Evolutionary conservation across 2,113 vertebrate genomes (phyloP).

Genomic region (Eretmochelys imbricata): DNA sequence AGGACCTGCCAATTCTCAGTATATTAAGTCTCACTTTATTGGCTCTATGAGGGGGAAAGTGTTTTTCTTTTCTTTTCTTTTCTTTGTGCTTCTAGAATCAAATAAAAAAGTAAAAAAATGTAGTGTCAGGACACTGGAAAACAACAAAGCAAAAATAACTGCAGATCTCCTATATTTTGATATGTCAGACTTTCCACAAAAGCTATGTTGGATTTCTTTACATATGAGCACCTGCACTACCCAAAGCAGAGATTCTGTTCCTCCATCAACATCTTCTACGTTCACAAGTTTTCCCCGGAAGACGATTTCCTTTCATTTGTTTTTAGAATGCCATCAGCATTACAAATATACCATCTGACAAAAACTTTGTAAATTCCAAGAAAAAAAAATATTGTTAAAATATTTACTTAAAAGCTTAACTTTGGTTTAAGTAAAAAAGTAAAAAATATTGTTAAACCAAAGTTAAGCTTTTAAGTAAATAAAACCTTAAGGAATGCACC

Average conservation of each 20-base stretch:
- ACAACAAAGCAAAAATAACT: background rate
- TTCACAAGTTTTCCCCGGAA: background rate
- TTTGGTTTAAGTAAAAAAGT: too few species aligned
- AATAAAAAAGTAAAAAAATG: background rate
- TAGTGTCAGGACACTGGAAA: background rate
- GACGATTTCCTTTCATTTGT: background rate
- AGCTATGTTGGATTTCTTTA: fast-evolving
- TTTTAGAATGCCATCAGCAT: background rate
- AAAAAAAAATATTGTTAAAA: background rate
- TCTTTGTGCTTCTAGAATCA: background rate
- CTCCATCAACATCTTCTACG: background rate
- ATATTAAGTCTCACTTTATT: background rate
- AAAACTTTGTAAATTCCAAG: background rate
- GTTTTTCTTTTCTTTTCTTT: background rate
- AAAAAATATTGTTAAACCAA: background rate
- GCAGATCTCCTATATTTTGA: background rate
- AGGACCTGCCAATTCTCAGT: background rate
- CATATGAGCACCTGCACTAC: fast-evolving
- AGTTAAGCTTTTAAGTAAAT: background rate
- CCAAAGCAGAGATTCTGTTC: background rate
- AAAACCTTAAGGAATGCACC: background rate
- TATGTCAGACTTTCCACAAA: background rate
- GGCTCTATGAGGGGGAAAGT: background rate
- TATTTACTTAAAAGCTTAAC: too few species aligned
- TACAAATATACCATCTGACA: background rate